phyloP scores from a whole-genome alignment of 2,113 vertebrate species.

The Cichladusa arquata region DNA sequence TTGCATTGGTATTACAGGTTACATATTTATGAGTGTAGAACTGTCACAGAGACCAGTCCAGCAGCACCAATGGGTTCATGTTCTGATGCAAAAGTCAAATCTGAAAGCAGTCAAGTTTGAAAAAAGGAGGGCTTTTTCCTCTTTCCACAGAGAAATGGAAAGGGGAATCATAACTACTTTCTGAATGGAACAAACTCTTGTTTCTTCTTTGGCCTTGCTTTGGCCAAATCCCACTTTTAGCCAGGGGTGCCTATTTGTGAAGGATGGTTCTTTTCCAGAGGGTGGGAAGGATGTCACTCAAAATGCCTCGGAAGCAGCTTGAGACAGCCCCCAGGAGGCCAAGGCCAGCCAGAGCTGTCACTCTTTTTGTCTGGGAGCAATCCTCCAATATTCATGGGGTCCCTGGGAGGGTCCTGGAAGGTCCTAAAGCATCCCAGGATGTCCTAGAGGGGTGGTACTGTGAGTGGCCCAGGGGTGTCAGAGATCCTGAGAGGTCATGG shows the following conservation, averaged over 20 bases:
- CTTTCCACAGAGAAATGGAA: neutral
- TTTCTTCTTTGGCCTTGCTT: neutral
- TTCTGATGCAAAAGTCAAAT: neutral
- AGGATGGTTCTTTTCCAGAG: neutral
- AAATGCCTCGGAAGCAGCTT: neutral
- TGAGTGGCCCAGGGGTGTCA: too few relatives aligned
- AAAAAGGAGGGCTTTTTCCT: neutral
- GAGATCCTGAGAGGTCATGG: too few relatives aligned
- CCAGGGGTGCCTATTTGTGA: neutral
- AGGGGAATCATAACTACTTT: neutral
- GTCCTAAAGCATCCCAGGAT: neutral
- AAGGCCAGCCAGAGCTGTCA: neutral
- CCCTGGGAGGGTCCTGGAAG: too few relatives aligned
- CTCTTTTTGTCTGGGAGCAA: neutral
- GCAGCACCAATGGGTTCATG: neutral
- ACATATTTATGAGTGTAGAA: neutral
- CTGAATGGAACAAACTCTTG: neutral
- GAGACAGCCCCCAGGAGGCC: neutral
- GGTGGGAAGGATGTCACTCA: neutral
- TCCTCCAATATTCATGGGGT: accelerated
- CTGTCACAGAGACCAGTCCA: neutral
- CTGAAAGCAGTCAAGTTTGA: neutral
- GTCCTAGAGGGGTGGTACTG: accelerated
- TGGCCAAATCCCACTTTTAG: accelerated
- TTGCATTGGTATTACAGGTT: neutral